Evolutionary conservation across 1,140 invertebrate genomes (phyloP).

Genomic region (Hyles vespertilio): DNA sequence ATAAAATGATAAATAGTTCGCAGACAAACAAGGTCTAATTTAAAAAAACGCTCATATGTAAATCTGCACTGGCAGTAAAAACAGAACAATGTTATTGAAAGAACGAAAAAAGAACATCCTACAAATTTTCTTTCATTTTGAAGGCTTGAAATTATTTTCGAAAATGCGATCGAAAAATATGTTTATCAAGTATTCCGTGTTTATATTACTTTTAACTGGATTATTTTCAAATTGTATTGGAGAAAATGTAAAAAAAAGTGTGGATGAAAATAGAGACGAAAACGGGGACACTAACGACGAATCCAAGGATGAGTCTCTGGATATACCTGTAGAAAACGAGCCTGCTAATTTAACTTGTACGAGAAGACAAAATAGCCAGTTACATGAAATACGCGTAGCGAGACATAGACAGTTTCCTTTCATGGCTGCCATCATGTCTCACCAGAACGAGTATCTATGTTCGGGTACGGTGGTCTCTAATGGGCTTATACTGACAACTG

Average conservation of each 20-base stretch:
- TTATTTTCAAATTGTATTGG: slow-evolving; percentile 14
- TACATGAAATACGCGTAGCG: slow-evolving; percentile 54
- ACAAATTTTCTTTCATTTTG: no score
- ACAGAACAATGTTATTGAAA: no score
- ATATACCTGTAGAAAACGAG: slow-evolving; percentile 43
- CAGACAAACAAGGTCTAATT: no score
- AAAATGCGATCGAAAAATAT: slow-evolving; percentile 33
- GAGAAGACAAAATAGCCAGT: slow-evolving; percentile 43
- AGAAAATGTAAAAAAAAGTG: slow-evolving; percentile 59
- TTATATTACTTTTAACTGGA: slow-evolving; percentile 31
- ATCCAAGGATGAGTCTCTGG: slow-evolving; percentile 45
- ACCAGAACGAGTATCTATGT: slow-evolving; percentile 58
- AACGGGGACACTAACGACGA: slow-evolving; percentile 44
- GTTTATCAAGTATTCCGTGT: slow-evolving; percentile 30
- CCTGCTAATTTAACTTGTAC: slow-evolving; percentile 41
- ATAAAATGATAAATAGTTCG: no score
- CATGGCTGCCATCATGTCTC: slow-evolving; percentile 56
- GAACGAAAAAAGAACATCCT: no score
- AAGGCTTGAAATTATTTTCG: slow-evolving; percentile 10
- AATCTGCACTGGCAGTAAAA: no score
- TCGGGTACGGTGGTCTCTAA: slow-evolving; percentile 52
- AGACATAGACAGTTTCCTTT: slow-evolving; percentile 53
- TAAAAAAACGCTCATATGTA: no score
- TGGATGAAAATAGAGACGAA: slow-evolving; percentile 50
- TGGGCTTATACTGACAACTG: slow-evolving; percentile 58